These are phyloP conservation scores for Trachurus trachurus DNA, from an alignment of 2,797 vertebrate species.

Conservation along the genomic window DNA sequence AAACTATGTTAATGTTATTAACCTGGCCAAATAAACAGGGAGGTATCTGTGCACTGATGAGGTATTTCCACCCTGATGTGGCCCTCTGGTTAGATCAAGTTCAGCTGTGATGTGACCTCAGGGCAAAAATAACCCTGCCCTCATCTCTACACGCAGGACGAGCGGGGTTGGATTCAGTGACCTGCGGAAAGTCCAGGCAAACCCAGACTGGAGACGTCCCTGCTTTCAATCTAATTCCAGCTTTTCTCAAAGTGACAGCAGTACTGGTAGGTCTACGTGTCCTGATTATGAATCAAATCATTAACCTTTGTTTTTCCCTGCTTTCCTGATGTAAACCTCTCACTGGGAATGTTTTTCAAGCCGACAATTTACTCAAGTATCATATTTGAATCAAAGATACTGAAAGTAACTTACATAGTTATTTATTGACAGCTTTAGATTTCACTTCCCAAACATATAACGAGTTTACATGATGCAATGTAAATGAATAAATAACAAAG, in stretches of 20 bases:
- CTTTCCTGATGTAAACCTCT: not conserved
- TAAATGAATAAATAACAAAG: not conserved
- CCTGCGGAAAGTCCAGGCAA: not conserved
- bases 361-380: not conserved
- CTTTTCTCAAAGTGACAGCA: not conserved
- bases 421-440: not conserved
- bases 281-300: not conserved
- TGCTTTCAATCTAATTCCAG: not conserved
- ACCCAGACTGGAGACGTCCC: not conserved
- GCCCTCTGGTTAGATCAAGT: not conserved
- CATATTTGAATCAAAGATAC: not conserved
- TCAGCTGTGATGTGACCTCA: not conserved
- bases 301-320: not conserved
- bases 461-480: not conserved
- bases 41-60: not conserved
- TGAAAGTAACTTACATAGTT: not conserved
- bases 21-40: not conserved
- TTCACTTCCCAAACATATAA: not conserved
- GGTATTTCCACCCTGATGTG: not conserved
- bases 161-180: not conserved
- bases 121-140: not conserved
- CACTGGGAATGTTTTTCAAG: not conserved
- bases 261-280: too few relatives aligned
- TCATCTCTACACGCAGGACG: not conserved
- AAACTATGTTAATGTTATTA: not conserved